phyloP scores from a whole-genome alignment of 2,888 invertebrate species.

The Cyclophora albipunctata region DNA sequence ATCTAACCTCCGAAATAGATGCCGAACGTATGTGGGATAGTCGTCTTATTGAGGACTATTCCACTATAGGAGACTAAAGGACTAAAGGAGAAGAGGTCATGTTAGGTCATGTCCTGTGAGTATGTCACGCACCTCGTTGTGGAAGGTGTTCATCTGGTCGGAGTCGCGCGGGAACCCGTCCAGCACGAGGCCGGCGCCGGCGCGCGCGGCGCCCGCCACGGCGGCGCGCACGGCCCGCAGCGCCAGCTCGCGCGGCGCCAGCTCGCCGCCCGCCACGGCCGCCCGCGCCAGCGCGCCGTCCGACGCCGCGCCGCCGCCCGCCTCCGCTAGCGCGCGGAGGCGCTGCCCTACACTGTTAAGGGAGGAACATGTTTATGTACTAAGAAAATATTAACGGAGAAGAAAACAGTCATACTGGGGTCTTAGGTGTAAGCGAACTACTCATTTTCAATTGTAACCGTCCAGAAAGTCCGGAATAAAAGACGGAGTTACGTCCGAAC shows the following conservation, averaged over 20 bases:
- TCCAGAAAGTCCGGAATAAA: no score
- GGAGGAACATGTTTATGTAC: neutral
- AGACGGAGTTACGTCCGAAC: no score
- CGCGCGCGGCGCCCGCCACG: conserved; percentile 70
- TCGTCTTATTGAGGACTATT: no score
- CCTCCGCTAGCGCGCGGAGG: conserved; percentile 82
- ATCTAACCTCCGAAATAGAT: no score
- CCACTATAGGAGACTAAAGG: no score
- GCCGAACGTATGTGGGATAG: no score
- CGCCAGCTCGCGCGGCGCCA: conserved; percentile 86
- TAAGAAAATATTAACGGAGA: no score
- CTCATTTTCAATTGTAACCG: no score
- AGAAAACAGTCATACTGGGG: no score
- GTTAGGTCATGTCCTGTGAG: no score
- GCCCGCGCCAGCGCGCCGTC: conserved; percentile 81
- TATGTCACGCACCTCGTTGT: conserved; percentile 82
- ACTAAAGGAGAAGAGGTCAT: no score
- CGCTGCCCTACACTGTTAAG: conserved; percentile 81
- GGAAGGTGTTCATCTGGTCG: conserved; percentile 90
- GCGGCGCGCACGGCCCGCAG: conserved; percentile 83
- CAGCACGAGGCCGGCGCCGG: conserved; percentile 87
- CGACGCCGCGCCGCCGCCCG: conserved; percentile 76
- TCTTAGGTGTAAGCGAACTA: no score
- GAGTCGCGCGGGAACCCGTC: conserved; percentile 96
- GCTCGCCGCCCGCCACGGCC: conserved; percentile 85